Percentiles rank a stretch among this genome's conserved stretches.
Conservation (phyloP, 2,113 vertebrate genomes). For the Hydrolagus affinis region DNA sequence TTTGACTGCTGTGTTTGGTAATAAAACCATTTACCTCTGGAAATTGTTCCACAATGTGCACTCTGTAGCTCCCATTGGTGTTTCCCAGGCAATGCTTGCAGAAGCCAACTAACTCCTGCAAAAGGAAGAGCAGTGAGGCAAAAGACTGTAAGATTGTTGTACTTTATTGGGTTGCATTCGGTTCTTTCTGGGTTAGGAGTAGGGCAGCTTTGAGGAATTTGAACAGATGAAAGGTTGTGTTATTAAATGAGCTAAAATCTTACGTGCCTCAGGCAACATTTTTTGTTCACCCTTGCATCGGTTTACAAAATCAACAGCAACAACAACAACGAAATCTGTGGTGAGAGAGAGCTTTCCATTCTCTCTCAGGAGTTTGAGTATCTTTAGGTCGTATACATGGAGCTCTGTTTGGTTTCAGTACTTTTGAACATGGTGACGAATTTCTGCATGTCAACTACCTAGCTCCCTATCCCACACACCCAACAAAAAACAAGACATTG, state of each 20-base stretch:
- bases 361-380: not conserved
- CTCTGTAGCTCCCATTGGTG: no score
- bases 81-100: not conserved
- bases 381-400: not conserved
- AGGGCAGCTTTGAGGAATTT: not conserved
- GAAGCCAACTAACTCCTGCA: not conserved
- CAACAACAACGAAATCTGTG: no score
- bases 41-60: no score
- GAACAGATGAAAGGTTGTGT: not conserved
- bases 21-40: no score
- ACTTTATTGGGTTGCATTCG: not conserved
- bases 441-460: no score
- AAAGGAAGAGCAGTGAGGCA: not conserved
- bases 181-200: not conserved
- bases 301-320: not conserved
- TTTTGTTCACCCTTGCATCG: not conserved
- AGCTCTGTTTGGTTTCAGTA: no score
- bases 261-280: not conserved
- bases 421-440: no score
- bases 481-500: no score
- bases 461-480: no score
- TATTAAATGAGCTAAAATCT: not conserved
- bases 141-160: not conserved
- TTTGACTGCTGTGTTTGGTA: no score
- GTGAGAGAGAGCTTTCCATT: not conserved